These are phyloP conservation scores for Bombyx mori DNA, from an alignment of 1,140 invertebrate genomes.

Conservation along the genomic window DNA sequence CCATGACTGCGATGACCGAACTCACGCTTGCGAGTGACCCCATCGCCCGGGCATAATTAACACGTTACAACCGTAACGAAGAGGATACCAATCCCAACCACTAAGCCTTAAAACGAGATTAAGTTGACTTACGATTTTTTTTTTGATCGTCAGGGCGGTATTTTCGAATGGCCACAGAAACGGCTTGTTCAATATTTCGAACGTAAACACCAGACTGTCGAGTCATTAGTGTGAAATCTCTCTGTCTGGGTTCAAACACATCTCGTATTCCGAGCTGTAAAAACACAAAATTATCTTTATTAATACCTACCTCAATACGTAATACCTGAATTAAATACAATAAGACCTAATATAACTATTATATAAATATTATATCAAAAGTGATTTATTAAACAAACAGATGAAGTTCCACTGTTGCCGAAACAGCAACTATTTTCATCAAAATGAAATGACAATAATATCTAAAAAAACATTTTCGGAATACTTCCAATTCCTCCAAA, in stretches of 20 bases:
- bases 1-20: conserved; percentile 29
- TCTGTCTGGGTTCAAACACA: conserved; percentile 82
- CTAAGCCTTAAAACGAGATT: no score
- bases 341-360: neutral
- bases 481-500: no score
- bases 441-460: no score
- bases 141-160: conserved; percentile 72
- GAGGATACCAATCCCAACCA: no score
- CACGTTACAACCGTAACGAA: no score
- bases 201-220: conserved; percentile 80
- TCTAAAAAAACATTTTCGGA: no score
- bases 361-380: neutral
- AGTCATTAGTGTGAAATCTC: conserved; percentile 84
- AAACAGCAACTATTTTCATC: no score
- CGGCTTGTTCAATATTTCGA: conserved; percentile 85
- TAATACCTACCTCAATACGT: no score
- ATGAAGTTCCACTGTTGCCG: neutral
- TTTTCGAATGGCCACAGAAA: conserved; percentile 84
- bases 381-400: neutral
- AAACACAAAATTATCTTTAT: no score
- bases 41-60: neutral
- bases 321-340: no score
- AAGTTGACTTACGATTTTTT: conserved; percentile 67
- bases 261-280: conserved; percentile 79
- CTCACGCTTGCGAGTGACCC: conserved; percentile 22